Percentiles rank a stretch among this genome's conserved stretches.
These are phyloP conservation scores for Halcyon leucocephala DNA, from an alignment of 2,797 vertebrate species.

Conservation along the genomic window DNA sequence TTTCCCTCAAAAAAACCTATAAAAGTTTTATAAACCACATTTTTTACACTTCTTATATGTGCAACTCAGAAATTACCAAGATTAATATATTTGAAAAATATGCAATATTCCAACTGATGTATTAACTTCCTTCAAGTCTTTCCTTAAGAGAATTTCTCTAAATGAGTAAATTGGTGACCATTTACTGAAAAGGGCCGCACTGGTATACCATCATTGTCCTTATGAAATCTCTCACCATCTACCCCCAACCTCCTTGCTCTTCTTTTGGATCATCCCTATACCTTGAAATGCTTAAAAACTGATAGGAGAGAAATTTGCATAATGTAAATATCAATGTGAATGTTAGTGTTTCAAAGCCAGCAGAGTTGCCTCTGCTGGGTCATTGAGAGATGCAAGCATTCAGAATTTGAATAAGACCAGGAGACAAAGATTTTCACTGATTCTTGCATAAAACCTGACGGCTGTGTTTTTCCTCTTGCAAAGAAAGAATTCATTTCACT, in stretches of 20 bases:
- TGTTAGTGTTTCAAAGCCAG: not conserved
- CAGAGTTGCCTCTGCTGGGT: not conserved
- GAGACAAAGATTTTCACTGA: not conserved
- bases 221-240: not conserved
- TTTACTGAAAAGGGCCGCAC: not conserved
- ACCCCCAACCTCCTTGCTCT: not conserved
- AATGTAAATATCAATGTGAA: not conserved
- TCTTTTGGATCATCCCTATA: not conserved
- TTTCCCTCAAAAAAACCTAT: not conserved
- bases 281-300: not conserved
- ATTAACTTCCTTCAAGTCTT: not conserved
- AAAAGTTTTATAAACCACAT: not conserved
- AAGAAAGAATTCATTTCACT: not conserved
- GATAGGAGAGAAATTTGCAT: not conserved
- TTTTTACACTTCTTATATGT: not conserved
- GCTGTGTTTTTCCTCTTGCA: not conserved
- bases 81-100: not conserved
- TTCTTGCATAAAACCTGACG: not conserved
- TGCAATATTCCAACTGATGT: not conserved
- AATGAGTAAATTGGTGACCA: not conserved
- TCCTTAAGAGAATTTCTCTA: not conserved
- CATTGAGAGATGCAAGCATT: not conserved
- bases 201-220: not conserved
- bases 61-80: not conserved
- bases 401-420: not conserved